phyloP scores from a whole-genome alignment of 2,888 invertebrate species.

The Hydriomena furcata region DNA sequence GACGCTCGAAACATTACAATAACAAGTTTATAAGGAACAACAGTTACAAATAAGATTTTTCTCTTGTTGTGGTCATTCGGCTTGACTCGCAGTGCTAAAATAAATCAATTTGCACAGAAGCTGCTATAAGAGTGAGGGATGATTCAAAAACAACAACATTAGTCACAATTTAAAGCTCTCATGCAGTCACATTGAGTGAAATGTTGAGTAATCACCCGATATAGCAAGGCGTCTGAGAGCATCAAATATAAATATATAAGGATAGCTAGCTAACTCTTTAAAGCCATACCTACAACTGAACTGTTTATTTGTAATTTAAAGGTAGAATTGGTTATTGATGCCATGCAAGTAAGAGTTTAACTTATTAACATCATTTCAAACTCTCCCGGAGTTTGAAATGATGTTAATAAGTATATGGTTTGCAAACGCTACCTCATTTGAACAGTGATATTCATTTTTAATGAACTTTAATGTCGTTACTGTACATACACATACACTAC shows the following conservation, averaged over 20 bases:
- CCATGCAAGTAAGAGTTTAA: too few species aligned
- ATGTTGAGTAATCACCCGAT: conserved; percentile 71
- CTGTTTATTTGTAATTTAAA: not conserved
- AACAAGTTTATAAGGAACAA: not conserved
- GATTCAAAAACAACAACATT: conserved; percentile 26
- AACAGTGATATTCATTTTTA: too few species aligned
- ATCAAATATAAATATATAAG: conserved; percentile 43
- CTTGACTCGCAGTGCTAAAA: conserved; percentile 12
- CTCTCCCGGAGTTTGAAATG: too few species aligned
- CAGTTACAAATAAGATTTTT: too few species aligned
- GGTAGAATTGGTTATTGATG: too few species aligned
- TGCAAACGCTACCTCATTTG: too few species aligned
- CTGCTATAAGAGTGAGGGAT: conserved; percentile 16
- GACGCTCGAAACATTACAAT: not conserved
- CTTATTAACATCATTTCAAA: too few species aligned
- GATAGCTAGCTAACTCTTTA: not conserved
- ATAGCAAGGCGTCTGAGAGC: conserved; percentile 51
- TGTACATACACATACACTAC: too few species aligned
- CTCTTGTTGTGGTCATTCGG: not conserved
- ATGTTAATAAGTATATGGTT: too few species aligned
- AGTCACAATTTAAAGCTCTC: conserved; percentile 27
- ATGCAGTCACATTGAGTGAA: conserved; percentile 31
- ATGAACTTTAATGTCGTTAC: too few species aligned
- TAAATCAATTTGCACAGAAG: conserved; percentile 14
- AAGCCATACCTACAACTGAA: too few species aligned